phyloP scores from a whole-genome alignment of 2,888 invertebrate genomes.

The Andrena trimmerana region DNA sequence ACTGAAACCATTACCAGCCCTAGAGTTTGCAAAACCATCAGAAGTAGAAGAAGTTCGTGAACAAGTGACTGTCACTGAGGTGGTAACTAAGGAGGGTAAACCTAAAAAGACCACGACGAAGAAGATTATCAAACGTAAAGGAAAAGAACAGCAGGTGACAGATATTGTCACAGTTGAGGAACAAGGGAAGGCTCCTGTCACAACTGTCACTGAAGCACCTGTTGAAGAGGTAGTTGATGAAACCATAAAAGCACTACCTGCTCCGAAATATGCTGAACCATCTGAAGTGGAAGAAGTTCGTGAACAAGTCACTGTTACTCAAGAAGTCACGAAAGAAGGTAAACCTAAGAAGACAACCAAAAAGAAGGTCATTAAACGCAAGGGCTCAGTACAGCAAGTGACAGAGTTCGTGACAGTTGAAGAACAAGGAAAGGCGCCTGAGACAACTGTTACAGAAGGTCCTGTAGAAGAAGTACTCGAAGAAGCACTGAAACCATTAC shows the following conservation, averaged over 20 bases:
- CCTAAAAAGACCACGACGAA: slow-evolving; percentile 75
- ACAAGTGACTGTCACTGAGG: slow-evolving; percentile 44
- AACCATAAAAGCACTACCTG: slow-evolving; percentile 69
- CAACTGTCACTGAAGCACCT: slow-evolving; percentile 71
- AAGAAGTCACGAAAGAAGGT: slow-evolving; percentile 60
- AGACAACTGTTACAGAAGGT: slow-evolving; percentile 66
- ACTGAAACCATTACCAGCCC: slow-evolving; percentile 62
- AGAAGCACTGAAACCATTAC: slow-evolving; percentile 30
- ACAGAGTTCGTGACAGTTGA: slow-evolving; percentile 62
- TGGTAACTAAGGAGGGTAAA: slow-evolving; percentile 77
- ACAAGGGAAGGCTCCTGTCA: slow-evolving; percentile 70
- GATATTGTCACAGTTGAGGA: slow-evolving; percentile 71
- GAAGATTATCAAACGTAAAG: slow-evolving; percentile 78
- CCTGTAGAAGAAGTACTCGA: slow-evolving; percentile 69
- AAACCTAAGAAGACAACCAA: slow-evolving; percentile 36
- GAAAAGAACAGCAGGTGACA: slow-evolving; percentile 76
- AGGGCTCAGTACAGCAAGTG: slow-evolving; percentile 33
- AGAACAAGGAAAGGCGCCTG: slow-evolving; percentile 70
- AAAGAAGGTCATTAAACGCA: slow-evolving; percentile 32
- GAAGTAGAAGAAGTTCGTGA: slow-evolving; percentile 29
- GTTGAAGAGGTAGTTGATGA: slow-evolving; percentile 75
- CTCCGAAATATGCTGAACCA: slow-evolving; percentile 84
- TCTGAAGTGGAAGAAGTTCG: slow-evolving; percentile 73
- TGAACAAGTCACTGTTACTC: slow-evolving; percentile 38
- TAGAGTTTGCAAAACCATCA: slow-evolving; percentile 55